Conservation (phyloP, 2,888 invertebrate genomes). For the Apotomis capreana region DNA sequence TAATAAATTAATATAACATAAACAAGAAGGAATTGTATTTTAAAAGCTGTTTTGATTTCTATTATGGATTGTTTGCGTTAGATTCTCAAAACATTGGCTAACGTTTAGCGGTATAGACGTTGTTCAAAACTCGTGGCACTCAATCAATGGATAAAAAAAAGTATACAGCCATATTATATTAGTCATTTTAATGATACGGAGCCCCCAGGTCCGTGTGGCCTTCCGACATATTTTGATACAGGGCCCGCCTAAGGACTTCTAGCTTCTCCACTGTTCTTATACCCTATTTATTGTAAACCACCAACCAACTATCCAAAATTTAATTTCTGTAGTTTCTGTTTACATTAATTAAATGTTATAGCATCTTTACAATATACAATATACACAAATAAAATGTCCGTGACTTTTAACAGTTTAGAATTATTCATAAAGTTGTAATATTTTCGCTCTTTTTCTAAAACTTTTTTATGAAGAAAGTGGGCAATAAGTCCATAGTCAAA, state of each 20-base stretch:
- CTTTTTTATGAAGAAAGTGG: conserved; percentile 74
- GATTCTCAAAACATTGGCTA: not conserved
- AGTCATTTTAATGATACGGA: too few relatives aligned
- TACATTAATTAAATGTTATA: conserved; percentile 43
- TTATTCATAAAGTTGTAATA: conserved; percentile 43
- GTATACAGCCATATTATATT: too few relatives aligned
- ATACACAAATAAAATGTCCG: conserved; percentile 54
- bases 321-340: not conserved
- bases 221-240: too few relatives aligned
- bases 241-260: too few relatives aligned
- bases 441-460: conserved; percentile 59
- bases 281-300: not conserved
- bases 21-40: conserved; percentile 56
- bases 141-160: too few relatives aligned
- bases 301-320: too few relatives aligned
- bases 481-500: conserved; percentile 53
- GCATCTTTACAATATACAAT: conserved; percentile 40
- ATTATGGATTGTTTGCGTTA: conserved; percentile 7
- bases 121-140: conserved; percentile 4
- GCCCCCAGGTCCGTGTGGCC: too few relatives aligned
- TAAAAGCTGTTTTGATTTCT: conserved; percentile 8
- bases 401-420: conserved; percentile 59
- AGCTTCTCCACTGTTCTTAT: too few relatives aligned
- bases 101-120: not conserved
- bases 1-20: conserved; percentile 64